Evolutionary conservation across 2,113 vertebrate genomes (phyloP), one percentile per base, ranked within the genome.

Genomic region (Sturnus vulgaris): DNA sequence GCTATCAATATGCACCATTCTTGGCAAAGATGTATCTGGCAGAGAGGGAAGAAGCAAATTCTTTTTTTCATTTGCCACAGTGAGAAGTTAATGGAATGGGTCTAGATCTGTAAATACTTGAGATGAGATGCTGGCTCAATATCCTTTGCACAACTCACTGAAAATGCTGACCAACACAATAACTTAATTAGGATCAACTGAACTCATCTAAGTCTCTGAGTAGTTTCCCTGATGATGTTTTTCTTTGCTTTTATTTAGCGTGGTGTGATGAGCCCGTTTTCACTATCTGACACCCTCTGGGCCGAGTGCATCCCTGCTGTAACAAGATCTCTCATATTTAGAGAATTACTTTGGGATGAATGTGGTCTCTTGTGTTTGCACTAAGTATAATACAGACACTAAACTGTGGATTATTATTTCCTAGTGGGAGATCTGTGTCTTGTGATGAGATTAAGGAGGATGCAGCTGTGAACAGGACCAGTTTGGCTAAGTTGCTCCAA

Each of bases 351-450:
- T 83, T 75, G 85, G 52, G 85, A 90, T 95, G 82, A 96, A 95
- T 94, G 94, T 18, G 79, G 92, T 94, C 95, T 95, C 93, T 65
- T 95, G 92, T 92, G 94, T 94, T 95, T 96, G 93, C 87, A 91
- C 86, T 94, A 93, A 83, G 93, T 68, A 93, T 93, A 96, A 94
- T 93, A 71, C 92, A 95, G 94, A 88, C 77, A 81, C 88, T 96
- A 96, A 96, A 97, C 82, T 90, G 93, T 92, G 94, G 93, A 96
- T 96, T 97, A 96, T 78, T 79, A 35, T 95, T 93, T 96, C 95
- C 95, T 96, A 97, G 94, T 71, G 93, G 93, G 93, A 94, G 82
- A 96, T 94, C 80, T 60, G 83, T 92, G 94, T 50, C 96, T 95
- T 94, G 76, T 73, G 92, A 95, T 81, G 95, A 94, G 92, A 96